These are phyloP conservation scores for Crotalus tigris DNA, from an alignment of 2,113 vertebrate genomes.

Conservation along the genomic window DNA sequence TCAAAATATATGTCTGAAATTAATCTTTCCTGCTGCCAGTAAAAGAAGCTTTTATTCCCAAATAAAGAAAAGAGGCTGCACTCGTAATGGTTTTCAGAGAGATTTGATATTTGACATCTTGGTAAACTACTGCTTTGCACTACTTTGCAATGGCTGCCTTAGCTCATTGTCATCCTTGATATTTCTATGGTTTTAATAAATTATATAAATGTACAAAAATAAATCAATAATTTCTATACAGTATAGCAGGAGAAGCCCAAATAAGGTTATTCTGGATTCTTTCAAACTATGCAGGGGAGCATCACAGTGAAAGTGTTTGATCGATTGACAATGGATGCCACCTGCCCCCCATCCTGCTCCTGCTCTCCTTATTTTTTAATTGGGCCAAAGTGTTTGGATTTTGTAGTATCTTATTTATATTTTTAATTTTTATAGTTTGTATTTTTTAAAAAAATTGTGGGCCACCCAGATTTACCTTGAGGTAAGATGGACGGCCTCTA, in stretches of 20 bases:
- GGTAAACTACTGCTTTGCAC: slow-evolving; percentile 24
- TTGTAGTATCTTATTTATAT: background rate
- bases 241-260: background rate
- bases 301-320: background rate
- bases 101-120: slow-evolving; percentile 13
- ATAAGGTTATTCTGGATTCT: slow-evolving; percentile 25
- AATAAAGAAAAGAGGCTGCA: slow-evolving; percentile 25
- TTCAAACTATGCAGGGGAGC: background rate
- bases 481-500: background rate
- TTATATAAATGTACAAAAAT: slow-evolving; percentile 1
- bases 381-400: background rate
- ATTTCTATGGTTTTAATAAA: slow-evolving; percentile 24
- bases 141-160: slow-evolving; percentile 6
- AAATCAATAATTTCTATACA: slow-evolving; percentile 18
- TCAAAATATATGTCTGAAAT: slow-evolving; percentile 27
- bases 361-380: background rate
- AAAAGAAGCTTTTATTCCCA: slow-evolving; percentile 12
- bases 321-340: background rate
- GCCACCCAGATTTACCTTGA: background rate
- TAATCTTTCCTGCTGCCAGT: slow-evolving; percentile 26
- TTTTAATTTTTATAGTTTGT: background rate
- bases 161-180: slow-evolving; percentile 1
- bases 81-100: slow-evolving; percentile 31
- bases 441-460: background rate
- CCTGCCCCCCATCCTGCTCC: background rate